Evolutionary conservation across 1,140 invertebrate genomes (phyloP).

Genomic region (Drosophila mayri): DNA sequence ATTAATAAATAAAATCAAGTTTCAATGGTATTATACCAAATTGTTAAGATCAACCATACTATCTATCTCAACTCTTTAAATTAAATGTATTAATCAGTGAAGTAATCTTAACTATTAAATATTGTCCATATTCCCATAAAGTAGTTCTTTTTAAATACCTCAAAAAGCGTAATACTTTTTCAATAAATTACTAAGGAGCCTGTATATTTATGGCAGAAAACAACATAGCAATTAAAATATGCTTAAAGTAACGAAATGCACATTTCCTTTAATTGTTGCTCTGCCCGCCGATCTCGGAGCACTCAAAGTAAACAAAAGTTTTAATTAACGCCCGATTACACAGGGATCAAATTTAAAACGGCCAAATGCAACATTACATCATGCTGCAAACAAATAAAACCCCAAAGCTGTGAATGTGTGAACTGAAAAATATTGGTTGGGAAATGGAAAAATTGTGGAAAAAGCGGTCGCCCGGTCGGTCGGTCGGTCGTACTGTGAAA

Average conservation of each 20-base stretch:
- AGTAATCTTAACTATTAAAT: too few species aligned
- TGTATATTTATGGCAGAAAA: background rate
- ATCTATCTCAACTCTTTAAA: too few species aligned
- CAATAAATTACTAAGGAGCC: background rate
- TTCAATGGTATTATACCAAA: too few species aligned
- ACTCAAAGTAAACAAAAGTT: slow-evolving; percentile 5
- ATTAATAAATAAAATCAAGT: too few species aligned
- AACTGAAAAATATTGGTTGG: slow-evolving; percentile 7
- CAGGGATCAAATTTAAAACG: slow-evolving; percentile 34
- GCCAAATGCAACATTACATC: slow-evolving; percentile 21
- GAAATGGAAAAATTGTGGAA: slow-evolving; percentile 9
- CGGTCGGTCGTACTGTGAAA: slow-evolving; percentile 26
- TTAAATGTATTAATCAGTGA: too few species aligned
- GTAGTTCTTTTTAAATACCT: too few species aligned
- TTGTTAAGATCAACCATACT: too few species aligned
- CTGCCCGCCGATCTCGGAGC: background rate
- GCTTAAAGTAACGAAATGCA: background rate
- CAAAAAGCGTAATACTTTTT: background rate
- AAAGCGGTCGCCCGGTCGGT: background rate
- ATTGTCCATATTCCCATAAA: too few species aligned
- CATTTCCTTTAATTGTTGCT: background rate
- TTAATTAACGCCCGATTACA: slow-evolving; percentile 34
- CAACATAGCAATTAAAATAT: background rate
- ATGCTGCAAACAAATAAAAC: slow-evolving; percentile 3
- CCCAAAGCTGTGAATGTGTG: slow-evolving; percentile 26